These are phyloP conservation scores for Acomys russatus DNA, from an alignment of 2,797 vertebrate genomes.

Conservation along the genomic window DNA sequence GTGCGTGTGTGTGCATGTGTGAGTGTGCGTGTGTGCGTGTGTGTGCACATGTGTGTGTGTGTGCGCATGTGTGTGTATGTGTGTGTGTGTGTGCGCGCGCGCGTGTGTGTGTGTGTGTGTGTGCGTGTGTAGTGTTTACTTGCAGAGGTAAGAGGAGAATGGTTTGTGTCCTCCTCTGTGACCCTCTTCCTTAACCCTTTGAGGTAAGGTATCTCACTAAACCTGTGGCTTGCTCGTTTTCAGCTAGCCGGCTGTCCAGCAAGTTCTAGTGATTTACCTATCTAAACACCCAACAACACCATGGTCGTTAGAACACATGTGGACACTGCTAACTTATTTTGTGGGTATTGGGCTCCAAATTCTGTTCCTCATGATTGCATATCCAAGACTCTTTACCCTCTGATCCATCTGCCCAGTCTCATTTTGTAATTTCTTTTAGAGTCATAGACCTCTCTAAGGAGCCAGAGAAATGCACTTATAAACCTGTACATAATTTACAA, in stretches of 20 bases:
- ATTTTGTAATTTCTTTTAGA: background rate
- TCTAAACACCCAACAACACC: background rate
- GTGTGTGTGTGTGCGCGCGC: background rate
- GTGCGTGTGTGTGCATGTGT: no score
- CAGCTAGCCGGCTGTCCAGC: background rate
- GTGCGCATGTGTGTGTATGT: no score
- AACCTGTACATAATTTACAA: background rate
- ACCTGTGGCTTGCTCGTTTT: background rate
- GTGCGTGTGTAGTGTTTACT: background rate
- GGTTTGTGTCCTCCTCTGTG: background rate
- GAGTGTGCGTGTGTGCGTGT: background rate
- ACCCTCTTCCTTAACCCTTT: background rate
- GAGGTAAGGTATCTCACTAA: background rate
- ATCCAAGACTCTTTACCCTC: background rate
- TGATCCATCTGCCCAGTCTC: background rate
- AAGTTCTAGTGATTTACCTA: background rate
- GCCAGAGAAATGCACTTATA: background rate
- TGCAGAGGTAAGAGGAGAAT: background rate
- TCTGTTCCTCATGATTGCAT: background rate
- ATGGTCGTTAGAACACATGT: background rate
- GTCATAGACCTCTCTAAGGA: background rate
- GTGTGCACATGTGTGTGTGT: background rate
- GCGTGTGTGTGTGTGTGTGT: background rate
- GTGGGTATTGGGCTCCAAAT: background rate
- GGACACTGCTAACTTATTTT: background rate